These are phyloP conservation scores for Embidobia sp. DNA, from an alignment of 2,888 invertebrate genomes.

Conservation along the genomic window DNA sequence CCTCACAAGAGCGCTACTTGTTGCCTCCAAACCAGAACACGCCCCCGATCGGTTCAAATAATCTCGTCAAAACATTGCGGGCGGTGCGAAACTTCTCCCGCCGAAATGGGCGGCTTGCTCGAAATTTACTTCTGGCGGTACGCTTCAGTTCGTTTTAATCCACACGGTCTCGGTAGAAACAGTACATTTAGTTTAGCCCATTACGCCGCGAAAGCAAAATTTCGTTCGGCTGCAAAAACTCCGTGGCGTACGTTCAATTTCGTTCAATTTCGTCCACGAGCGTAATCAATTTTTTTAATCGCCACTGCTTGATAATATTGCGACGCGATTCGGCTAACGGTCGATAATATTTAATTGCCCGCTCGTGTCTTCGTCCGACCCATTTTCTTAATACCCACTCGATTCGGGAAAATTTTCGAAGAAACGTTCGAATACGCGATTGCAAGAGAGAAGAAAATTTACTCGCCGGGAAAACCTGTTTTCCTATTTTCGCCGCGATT, in stretches of 20 bases:
- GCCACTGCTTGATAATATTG: conserved; percentile 20
- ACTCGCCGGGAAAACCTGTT: too few relatives aligned
- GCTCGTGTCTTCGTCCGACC: too few relatives aligned
- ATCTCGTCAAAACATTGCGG: too few relatives aligned
- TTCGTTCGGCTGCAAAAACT: conserved; percentile 42
- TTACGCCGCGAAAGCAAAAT: conserved; percentile 46
- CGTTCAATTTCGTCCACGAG: conserved; percentile 22
- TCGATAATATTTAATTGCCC: not conserved
- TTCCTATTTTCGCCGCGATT: too few relatives aligned
- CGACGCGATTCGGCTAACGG: conserved; percentile 4
- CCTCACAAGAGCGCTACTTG: too few relatives aligned
- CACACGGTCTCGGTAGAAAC: conserved; percentile 38
- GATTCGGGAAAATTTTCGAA: too few relatives aligned
- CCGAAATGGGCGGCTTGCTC: conserved; percentile 31
- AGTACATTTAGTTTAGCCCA: conserved; percentile 47
- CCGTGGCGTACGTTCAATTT: conserved; percentile 15
- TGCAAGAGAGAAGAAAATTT: too few relatives aligned
- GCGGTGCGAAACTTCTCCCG: too few relatives aligned
- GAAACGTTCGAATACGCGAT: too few relatives aligned
- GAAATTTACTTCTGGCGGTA: conserved; percentile 38
- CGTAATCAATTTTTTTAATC: conserved; percentile 31
- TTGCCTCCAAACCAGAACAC: too few relatives aligned
- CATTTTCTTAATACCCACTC: too few relatives aligned
- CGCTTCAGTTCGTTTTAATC: conserved; percentile 47
- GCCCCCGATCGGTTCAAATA: too few relatives aligned